A percentile compares a stretch with the other conserved stretches of the same genome.
phyloP scores from a whole-genome alignment of 2,113 vertebrate species.

The Chiloscyllium plagiosum region DNA sequence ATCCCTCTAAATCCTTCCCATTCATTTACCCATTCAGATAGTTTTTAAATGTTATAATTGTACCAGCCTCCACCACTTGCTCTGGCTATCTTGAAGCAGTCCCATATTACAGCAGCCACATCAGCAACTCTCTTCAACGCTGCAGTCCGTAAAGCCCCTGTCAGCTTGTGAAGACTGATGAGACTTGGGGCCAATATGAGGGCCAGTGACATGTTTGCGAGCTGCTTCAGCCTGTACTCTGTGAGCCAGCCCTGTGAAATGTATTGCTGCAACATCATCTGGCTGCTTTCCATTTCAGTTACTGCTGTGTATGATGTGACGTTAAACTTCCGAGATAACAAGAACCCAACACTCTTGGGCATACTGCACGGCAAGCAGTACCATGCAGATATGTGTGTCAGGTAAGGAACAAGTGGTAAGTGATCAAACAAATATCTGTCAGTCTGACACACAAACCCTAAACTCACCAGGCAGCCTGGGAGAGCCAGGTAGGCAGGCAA shows the following conservation, averaged over 20 bases:
- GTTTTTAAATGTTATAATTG: too few relatives aligned
- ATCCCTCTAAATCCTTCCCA: too few relatives aligned
- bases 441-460: not conserved
- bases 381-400: constrained; percentile 86
- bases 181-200: not conserved
- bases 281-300: constrained; percentile 56
- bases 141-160: not conserved
- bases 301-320: constrained; percentile 92
- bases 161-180: too few relatives aligned
- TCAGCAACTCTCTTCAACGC: not conserved
- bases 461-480: too few relatives aligned
- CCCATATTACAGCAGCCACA: not conserved
- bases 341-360: constrained; percentile 86
- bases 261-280: not conserved
- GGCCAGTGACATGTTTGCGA: not conserved
- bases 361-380: constrained; percentile 93
- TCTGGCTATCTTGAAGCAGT: not conserved
- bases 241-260: not conserved
- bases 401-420: constrained; percentile 57
- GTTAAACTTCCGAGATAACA: constrained; percentile 90
- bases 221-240: not conserved
- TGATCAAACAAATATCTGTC: not conserved
- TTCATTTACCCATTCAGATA: too few relatives aligned
- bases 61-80: too few relatives aligned
- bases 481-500: too few relatives aligned